These are phyloP conservation scores for Battus philenor DNA, from an alignment of 1,140 invertebrate genomes.

Conservation along the genomic window DNA sequence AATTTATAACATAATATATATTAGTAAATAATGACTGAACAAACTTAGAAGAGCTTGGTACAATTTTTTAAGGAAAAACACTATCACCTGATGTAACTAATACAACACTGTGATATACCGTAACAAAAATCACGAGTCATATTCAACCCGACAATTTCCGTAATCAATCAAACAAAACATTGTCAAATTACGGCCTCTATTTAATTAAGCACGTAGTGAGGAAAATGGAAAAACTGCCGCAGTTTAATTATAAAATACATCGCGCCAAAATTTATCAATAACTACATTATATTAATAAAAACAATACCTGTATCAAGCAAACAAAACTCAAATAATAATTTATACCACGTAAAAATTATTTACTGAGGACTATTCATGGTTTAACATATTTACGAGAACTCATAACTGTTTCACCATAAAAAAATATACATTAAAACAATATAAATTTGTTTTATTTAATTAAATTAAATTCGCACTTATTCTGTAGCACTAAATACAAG, in stretches of 20 bases:
- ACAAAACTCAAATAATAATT: background rate
- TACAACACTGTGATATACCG: no score
- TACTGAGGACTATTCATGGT: no score
- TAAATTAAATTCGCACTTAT: background rate
- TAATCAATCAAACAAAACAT: slow-evolving; percentile 2
- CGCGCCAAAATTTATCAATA: no score
- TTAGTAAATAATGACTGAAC: no score
- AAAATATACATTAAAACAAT: background rate
- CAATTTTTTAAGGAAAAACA: no score
- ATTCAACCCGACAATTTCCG: slow-evolving; percentile 14
- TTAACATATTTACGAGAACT: no score
- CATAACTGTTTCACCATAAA: no score
- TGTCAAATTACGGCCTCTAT: background rate
- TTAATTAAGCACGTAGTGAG: background rate
- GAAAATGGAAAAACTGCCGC: background rate
- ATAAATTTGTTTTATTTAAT: background rate
- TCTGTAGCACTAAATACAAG: slow-evolving; percentile 16
- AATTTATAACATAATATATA: no score
- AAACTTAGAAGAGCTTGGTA: no score
- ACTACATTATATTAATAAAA: background rate
- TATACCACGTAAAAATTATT: slow-evolving; percentile 1
- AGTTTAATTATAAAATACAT: no score
- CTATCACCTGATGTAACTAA: no score
- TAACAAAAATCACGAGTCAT: slow-evolving; percentile 7
- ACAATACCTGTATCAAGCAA: slow-evolving; percentile 1